Conservation (phyloP, 2,888 invertebrate species). For the Poecilus cupreus region DNA sequence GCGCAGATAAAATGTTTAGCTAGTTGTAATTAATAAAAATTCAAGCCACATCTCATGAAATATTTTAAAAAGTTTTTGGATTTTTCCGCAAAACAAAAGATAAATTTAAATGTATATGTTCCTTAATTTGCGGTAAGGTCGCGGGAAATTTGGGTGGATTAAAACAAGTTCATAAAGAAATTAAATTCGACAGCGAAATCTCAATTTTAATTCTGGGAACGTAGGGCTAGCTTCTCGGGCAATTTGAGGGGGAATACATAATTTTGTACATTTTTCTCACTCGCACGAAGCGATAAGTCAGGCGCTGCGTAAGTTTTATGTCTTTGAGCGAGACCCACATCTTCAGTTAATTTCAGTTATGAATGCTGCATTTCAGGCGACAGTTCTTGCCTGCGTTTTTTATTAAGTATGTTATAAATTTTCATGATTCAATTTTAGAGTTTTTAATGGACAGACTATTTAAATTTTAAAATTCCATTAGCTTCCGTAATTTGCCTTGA, state of each 20-base stretch:
- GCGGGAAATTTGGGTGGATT: not conserved
- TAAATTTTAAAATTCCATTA: conserved; percentile 60
- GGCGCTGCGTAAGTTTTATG: conserved; percentile 40
- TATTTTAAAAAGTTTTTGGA: too few relatives aligned
- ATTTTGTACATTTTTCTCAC: conserved; percentile 36
- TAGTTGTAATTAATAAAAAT: too few relatives aligned
- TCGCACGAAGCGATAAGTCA: conserved; percentile 35
- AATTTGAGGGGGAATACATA: conserved; percentile 38
- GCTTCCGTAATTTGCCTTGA: conserved; percentile 56
- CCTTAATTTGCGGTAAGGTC: conserved; percentile 18
- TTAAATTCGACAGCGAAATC: conserved; percentile 33
- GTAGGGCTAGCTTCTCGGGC: conserved; percentile 18
- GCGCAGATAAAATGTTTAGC: too few relatives aligned
- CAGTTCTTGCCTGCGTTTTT: conserved; percentile 44
- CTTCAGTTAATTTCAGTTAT: conserved; percentile 51
- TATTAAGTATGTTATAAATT: conserved; percentile 60
- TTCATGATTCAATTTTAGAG: conserved; percentile 60
- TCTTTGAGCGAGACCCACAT: conserved; percentile 15
- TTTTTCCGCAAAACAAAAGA: not conserved
- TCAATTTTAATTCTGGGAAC: conserved; percentile 28
- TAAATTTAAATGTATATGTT: conserved; percentile 9
- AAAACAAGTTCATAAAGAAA: conserved; percentile 36
- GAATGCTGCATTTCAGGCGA: conserved; percentile 46
- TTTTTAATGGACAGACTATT: conserved; percentile 59
- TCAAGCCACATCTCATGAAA: not conserved